These are phyloP conservation scores for Erannis defoliaria DNA, from an alignment of 2,888 invertebrate species.

Conservation along the genomic window DNA sequence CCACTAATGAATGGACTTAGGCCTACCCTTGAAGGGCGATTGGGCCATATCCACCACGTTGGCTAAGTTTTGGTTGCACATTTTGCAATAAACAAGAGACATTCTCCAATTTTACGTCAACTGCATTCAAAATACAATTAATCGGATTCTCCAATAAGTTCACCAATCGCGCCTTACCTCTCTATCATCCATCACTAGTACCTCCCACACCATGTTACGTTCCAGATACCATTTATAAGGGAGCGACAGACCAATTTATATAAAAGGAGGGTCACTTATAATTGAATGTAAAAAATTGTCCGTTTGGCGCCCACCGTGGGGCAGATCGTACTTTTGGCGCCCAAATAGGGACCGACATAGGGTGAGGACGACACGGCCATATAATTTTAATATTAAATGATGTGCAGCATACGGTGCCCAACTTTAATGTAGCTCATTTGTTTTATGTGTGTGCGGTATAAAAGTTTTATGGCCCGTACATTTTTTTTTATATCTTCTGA, in stretches of 20 bases:
- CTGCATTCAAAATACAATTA: slow-evolving; percentile 14
- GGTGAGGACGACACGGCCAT: slow-evolving; percentile 60
- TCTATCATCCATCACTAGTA: slow-evolving; percentile 65
- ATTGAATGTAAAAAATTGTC: slow-evolving; percentile 84
- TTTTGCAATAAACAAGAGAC: too few relatives aligned
- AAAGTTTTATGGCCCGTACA: slow-evolving; percentile 14
- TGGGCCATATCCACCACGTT: too few relatives aligned
- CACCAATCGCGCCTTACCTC: slow-evolving; percentile 62
- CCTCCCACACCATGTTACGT: slow-evolving; percentile 77
- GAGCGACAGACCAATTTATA: slow-evolving; percentile 82
- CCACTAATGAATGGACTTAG: too few relatives aligned
- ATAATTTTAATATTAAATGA: slow-evolving; percentile 80
- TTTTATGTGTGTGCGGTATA: slow-evolving; percentile 32
- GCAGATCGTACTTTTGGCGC: slow-evolving; percentile 39
- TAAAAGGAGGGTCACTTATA: slow-evolving; percentile 77
- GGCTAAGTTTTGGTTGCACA: too few relatives aligned
- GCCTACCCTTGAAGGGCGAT: too few relatives aligned
- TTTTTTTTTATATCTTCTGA: background rate
- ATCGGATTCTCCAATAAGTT: slow-evolving; percentile 42
- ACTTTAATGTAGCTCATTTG: slow-evolving; percentile 48
- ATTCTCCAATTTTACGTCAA: slow-evolving; percentile 2
- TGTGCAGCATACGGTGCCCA: slow-evolving; percentile 63
- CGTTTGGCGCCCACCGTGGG: slow-evolving; percentile 65
- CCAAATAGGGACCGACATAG: slow-evolving; percentile 38
- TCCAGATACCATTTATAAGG: slow-evolving; percentile 77